Percentiles rank a stretch among this genome's conserved stretches.
These are phyloP conservation scores for Micoletzkya japonica DNA, from an alignment of 2,888 invertebrate genomes.

Conservation along the genomic window DNA sequence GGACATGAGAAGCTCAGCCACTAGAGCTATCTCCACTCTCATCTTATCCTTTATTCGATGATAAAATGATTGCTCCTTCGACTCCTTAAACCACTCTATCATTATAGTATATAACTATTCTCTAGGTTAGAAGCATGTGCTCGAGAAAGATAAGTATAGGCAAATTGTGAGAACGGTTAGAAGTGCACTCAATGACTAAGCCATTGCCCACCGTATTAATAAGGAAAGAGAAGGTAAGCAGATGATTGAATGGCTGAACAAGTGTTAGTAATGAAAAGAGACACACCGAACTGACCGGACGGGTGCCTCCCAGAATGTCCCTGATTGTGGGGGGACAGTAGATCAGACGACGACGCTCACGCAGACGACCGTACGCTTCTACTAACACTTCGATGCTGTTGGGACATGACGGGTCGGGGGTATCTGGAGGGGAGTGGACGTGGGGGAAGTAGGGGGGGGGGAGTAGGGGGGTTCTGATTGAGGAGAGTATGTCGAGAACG, in stretches of 20 bases:
- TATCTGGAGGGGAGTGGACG: conserved; percentile 15
- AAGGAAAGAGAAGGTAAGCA: too few relatives aligned
- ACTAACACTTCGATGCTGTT: conserved; percentile 21
- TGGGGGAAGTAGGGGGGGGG: too few relatives aligned
- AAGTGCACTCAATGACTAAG: too few relatives aligned
- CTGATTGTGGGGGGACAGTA: conserved; percentile 45
- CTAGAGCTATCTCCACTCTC: conserved; percentile 36
- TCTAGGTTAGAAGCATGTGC: too few relatives aligned
- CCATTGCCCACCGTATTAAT: too few relatives aligned
- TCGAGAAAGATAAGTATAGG: too few relatives aligned
- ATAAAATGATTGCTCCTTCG: conserved; percentile 35
- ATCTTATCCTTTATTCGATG: conserved; percentile 39
- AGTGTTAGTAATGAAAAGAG: too few relatives aligned
- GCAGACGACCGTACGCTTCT: conserved; percentile 29
- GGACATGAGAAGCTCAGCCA: conserved; percentile 41
- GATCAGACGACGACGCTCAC: conserved; percentile 49
- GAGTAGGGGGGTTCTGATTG: too few relatives aligned
- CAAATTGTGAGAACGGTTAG: too few relatives aligned
- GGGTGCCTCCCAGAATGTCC: conserved; percentile 49
- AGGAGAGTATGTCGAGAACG: too few relatives aligned
- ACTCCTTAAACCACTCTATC: conserved; percentile 31
- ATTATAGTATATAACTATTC: background rate
- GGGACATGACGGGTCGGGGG: conserved; percentile 17
- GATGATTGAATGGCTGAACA: too few relatives aligned
- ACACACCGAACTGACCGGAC: conserved; percentile 36